Evolutionary conservation across 2,113 vertebrate species (phyloP).

Genomic region (Uropsilus gracilis): DNA sequence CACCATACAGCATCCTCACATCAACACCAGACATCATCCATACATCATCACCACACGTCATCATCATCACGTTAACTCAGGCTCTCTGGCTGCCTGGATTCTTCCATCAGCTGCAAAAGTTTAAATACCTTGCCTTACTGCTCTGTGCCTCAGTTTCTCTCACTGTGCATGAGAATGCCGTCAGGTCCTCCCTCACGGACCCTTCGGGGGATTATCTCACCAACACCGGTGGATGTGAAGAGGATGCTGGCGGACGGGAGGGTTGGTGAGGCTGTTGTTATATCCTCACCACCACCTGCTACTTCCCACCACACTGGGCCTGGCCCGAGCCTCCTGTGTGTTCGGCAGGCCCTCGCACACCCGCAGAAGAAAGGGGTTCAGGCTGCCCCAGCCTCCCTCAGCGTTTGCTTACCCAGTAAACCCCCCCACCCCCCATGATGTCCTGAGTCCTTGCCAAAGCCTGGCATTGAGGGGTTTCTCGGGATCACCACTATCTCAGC

Average conservation of each 20-base stretch:
- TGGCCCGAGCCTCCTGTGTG: fast-evolving
- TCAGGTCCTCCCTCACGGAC: neutral
- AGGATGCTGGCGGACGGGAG: neutral
- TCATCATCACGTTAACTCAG: too few species aligned
- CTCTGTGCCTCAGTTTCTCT: neutral
- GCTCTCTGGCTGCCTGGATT: neutral
- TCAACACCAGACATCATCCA: too few species aligned
- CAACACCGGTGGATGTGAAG: fast-evolving
- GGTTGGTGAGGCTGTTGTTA: neutral
- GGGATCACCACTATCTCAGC: neutral
- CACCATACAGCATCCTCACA: neutral
- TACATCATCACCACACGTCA: too few species aligned
- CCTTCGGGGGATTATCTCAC: too few species aligned
- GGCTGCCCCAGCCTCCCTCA: fast-evolving
- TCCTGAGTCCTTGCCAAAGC: neutral
- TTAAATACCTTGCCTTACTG: neutral
- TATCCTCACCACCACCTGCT: fast-evolving
- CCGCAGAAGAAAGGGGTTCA: neutral
- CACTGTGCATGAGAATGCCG: neutral
- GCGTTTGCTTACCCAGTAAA: neutral
- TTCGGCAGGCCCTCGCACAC: fast-evolving
- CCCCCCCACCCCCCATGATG: neutral
- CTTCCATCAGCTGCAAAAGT: neutral
- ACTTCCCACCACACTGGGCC: neutral
- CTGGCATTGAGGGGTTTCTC: neutral